These are phyloP conservation scores for Neocrepidodera transversa DNA, from an alignment of 2,888 invertebrate genomes.

Conservation along the genomic window DNA sequence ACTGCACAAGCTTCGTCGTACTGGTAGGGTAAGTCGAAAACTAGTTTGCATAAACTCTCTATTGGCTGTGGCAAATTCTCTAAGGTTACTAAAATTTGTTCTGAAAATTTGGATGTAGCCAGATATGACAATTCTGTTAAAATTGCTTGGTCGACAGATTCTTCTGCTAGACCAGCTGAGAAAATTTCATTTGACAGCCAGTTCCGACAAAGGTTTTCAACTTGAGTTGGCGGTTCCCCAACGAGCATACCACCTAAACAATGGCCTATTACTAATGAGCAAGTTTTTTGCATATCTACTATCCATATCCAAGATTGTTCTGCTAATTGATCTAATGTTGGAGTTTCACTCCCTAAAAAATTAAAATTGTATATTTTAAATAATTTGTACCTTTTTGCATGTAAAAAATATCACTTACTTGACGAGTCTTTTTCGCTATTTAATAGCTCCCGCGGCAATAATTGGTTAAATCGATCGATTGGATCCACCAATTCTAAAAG, in stretches of 20 bases:
- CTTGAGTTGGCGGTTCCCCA: constrained; percentile 59
- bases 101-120: constrained; percentile 34
- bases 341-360: constrained; percentile 61
- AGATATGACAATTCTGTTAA: constrained; percentile 40
- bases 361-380: constrained; percentile 1
- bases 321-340: constrained; percentile 60
- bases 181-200: constrained; percentile 62
- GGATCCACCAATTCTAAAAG: constrained; percentile 58
- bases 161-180: constrained; percentile 51
- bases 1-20: constrained; percentile 56
- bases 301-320: constrained; percentile 66
- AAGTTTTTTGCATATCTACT: constrained; percentile 67
- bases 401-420: constrained; percentile 40
- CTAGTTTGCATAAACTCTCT: constrained; percentile 50
- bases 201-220: constrained; percentile 59
- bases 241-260: constrained; percentile 66
- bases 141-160: constrained; percentile 38
- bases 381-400: not conserved
- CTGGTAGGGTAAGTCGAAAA: constrained; percentile 53
- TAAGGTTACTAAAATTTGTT: constrained; percentile 40
- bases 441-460: constrained; percentile 56
- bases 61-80: constrained; percentile 45
- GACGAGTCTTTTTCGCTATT: constrained; percentile 52
- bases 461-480: constrained; percentile 58
- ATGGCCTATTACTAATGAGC: constrained; percentile 67